Conservation (phyloP, 1,140 invertebrate species). For the Sitodiplosis mosellana region DNA sequence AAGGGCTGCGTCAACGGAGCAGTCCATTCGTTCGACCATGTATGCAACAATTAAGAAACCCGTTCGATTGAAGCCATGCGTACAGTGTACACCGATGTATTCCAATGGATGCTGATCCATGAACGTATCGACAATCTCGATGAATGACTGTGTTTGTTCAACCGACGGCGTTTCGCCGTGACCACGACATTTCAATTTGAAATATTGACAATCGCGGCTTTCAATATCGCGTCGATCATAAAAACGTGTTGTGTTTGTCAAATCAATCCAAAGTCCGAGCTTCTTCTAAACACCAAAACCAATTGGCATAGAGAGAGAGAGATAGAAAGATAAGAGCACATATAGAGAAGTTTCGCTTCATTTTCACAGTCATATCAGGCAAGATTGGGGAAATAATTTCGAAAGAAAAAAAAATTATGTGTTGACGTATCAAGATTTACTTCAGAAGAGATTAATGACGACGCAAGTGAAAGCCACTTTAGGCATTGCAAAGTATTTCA, state of each 20-base stretch:
- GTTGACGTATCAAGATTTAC: too few species aligned
- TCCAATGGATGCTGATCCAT: constrained; percentile 60
- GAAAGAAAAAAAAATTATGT: too few species aligned
- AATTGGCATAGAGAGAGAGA: background rate
- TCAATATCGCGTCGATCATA: constrained; percentile 70
- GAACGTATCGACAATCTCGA: constrained; percentile 58
- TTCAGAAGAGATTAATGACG: too few species aligned
- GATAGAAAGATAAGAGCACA: background rate
- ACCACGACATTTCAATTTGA: constrained; percentile 74
- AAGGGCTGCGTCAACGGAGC: constrained; percentile 63
- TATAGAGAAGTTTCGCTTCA: background rate
- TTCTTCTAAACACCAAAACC: constrained; percentile 39
- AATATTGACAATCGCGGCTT: constrained; percentile 51
- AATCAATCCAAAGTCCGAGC: constrained; percentile 87
- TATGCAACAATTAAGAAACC: constrained; percentile 77
- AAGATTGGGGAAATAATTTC: background rate
- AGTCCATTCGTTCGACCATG: constrained; percentile 62
- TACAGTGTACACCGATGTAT: constrained; percentile 87
- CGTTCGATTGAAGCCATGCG: constrained; percentile 96
- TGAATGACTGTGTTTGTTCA: constrained; percentile 63
- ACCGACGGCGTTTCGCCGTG: constrained; percentile 59
- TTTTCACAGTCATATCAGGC: background rate
- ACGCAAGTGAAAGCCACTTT: background rate
- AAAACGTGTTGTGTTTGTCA: constrained; percentile 88
- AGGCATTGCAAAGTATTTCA: background rate